Evolutionary conservation across 2,113 vertebrate species (phyloP).

Genomic region (Thryonomys swinderianus): DNA sequence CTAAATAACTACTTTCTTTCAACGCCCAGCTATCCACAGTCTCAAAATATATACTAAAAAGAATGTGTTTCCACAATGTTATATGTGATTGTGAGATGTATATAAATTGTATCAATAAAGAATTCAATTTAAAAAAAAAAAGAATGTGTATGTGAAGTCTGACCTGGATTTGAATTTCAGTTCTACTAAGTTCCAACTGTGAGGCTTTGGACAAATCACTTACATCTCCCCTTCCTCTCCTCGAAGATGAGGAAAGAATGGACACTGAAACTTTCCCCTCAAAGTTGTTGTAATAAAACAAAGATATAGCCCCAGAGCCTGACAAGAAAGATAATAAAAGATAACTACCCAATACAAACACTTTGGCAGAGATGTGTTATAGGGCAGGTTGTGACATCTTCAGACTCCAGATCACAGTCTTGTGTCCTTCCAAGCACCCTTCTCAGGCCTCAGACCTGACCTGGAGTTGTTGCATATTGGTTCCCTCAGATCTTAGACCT

Average conservation of each 20-base stretch:
- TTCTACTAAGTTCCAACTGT: neutral
- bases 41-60: neutral
- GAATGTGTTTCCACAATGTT: too few species aligned
- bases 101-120: too few species aligned
- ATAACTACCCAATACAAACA: neutral
- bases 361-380: neutral
- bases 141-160: neutral
- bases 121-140: too few species aligned
- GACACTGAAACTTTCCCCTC: neutral
- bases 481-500: neutral
- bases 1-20: neutral
- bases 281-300: slow-evolving; percentile 22
- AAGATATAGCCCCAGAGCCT: neutral
- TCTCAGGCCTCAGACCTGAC: neutral
- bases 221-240: neutral
- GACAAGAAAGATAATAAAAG: neutral
- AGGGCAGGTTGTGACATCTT: neutral
- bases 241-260: neutral
- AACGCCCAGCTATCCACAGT: neutral
- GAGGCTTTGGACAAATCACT: neutral
- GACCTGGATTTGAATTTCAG: neutral
- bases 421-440: neutral
- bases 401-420: neutral
- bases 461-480: neutral
- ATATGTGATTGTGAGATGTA: too few species aligned